phyloP scores from a whole-genome alignment of 2,797 vertebrate genomes.

The Tympanoctomys barrerae region DNA sequence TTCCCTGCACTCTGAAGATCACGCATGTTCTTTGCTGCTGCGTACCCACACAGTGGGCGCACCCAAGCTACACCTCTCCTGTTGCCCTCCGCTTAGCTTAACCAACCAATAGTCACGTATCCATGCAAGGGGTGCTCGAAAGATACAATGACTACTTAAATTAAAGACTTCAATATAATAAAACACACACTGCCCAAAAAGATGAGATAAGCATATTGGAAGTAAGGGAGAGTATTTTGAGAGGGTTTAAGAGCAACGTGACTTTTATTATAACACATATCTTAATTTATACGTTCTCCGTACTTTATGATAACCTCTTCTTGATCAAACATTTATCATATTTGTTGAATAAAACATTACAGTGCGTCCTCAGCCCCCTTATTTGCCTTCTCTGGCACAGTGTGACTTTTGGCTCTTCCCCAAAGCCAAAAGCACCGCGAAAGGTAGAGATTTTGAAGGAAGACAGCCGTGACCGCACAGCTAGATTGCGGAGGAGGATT shows the following conservation, averaged over 20 bases:
- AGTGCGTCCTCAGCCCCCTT: not conserved
- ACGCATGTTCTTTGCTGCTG: not conserved
- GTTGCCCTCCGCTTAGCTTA: too few species aligned
- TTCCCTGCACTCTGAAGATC: not conserved
- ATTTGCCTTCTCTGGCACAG: not conserved
- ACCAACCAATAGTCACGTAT: not conserved
- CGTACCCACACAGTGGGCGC: fast-evolving
- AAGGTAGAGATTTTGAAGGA: not conserved
- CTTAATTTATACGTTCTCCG: not conserved
- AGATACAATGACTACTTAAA: not conserved
- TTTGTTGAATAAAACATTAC: not conserved
- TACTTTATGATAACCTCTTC: not conserved
- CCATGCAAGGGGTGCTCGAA: not conserved
- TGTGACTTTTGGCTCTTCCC: not conserved
- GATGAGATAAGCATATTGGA: not conserved
- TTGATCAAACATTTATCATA: not conserved
- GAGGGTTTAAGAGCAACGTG: not conserved
- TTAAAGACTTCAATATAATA: not conserved
- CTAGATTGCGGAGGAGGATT: not conserved
- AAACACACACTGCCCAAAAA: not conserved
- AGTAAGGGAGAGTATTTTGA: not conserved
- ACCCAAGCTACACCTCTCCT: fast-evolving
- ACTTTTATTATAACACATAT: not conserved
- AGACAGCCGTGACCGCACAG: not conserved
- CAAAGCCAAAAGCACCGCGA: not conserved